Base-by-base conservation (phyloP, 2,888 invertebrate species). In the Drosophila subsilvestris region DNA sequence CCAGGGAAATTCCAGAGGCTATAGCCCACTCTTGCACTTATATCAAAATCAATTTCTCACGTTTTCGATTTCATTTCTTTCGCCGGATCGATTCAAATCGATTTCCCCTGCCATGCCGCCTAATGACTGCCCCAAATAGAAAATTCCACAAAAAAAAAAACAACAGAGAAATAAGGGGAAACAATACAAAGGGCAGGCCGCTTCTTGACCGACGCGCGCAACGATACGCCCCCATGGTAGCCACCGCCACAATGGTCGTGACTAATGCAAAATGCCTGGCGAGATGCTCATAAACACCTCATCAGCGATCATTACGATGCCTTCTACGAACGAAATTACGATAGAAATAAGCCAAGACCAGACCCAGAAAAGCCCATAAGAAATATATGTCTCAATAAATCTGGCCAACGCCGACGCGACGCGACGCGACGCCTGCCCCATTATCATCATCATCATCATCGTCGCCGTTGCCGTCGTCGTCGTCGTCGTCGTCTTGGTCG, bases 231-330 rank as follows among this genome's bases (percentile, higher is more conserved):
- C 87, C 83, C 87, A 70, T 73, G 66, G 42, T 29, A 22, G 49
- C 10, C 27, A 42, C 71, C 59, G 67, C 77, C 62, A 69, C 76
- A 82, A 78, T 72, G 76, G 83, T 72, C 83, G 82, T 83, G 83
- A 83, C 83, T 83, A 87, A 83, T 83, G 87, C 83, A 75, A 87
- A 83, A 87, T 83, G 79, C 54, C 69, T 63, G 74, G 55, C 77
- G 56, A 67, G 56, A 67, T 74, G 77, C 65, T 83, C 87, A 82
- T 83, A 83, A 83, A 86, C 87, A 83, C 83, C 83, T 83, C 87
- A 83, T 83, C 83, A 85, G 86, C 37, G 82, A 81, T 82, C 86
- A 86, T 82, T 82, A 82, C 84, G 57, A 74, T 58, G 87, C 83
- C 83, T 85, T 87, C 82, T 78, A 74, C 68, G 85, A 79, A 75